Conservation (phyloP, 1,140 invertebrate genomes). For the Zelostemma sp. region DNA sequence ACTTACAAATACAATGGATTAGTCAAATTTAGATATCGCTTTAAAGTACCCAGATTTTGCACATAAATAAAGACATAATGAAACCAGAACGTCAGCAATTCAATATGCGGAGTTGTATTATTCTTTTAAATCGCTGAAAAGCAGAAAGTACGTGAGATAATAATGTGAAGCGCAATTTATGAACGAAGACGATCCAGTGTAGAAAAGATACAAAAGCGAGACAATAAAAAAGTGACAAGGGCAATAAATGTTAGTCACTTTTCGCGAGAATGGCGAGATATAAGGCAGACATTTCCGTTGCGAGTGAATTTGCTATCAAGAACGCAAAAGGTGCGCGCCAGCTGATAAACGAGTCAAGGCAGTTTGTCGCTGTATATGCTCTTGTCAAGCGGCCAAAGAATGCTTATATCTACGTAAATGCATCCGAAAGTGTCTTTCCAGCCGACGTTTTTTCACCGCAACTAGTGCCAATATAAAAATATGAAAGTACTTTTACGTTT, state of each 20-base stretch:
- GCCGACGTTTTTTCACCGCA: conserved; percentile 12
- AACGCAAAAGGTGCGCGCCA: conserved; percentile 6
- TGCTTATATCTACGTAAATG: conserved; percentile 20
- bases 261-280: conserved; percentile 6
- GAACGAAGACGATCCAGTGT: not conserved
- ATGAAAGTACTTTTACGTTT: conserved; percentile 32
- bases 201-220: not conserved
- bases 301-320: conserved; percentile 25
- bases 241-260: not conserved
- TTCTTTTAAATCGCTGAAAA: too few relatives aligned
- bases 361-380: not conserved
- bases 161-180: too few relatives aligned
- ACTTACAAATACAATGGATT: too few relatives aligned
- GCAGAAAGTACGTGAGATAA: too few relatives aligned
- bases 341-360: conserved; percentile 11
- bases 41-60: too few relatives aligned
- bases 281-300: conserved; percentile 13
- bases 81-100: too few relatives aligned
- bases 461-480: conserved; percentile 9
- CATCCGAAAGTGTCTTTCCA: conserved; percentile 15
- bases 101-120: too few relatives aligned
- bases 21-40: too few relatives aligned
- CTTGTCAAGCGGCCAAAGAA: conserved; percentile 18
- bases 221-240: conserved; percentile 5
- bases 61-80: too few relatives aligned